Evolutionary conservation across 2,797 vertebrate species (phyloP), one percentile per base, ranked within the genome.

Genomic region (Coregonus ussuriensis): DNA sequence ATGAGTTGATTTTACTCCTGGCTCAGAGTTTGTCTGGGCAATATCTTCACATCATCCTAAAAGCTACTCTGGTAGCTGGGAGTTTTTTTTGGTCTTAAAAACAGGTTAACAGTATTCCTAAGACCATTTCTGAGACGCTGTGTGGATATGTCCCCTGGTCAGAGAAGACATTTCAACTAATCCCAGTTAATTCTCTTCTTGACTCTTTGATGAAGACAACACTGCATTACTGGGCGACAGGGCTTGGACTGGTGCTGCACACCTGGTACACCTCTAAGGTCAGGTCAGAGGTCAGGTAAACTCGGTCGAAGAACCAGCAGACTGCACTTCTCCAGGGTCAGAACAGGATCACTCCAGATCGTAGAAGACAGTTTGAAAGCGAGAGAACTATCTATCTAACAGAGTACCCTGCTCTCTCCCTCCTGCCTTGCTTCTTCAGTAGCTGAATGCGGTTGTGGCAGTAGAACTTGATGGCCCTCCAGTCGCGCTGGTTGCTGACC

Each of bases 371-470:
- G 21, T 53, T 71, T 14, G 25, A 25, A 25, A 25, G 25, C 25
- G 25, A 25, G 25, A 25, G 0, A 25, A 4, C 16, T 18, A 18
- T 6, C 29, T 41, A 54, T 6, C 29, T 41, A 54, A 83, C 90
- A 93, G 80, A 93, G 81, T 0, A 85, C 18, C 11, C 88, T 0
- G 89, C 90, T 1, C 87, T 88, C 68, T 93, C 93, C 80, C 94
- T 85, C 68, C 93, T 87, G 16, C 91, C 93, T 83, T 94, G 94
- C 89, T 95, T 95, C 88, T 93, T 95, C 66, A 95, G 92, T 76
- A 95, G 91, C 86, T 95, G 95, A 80, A 95, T 95, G 81, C 95
- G 94, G 87, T 95, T 95, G 91, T 95, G 95, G 74, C 94, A 94
- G 41, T 95, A 95, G 84, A 95, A 95, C 87, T 95, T 95, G 87